These are phyloP conservation scores for Synanthedon andrenaeformis DNA, from an alignment of 2,888 invertebrate genomes.

Conservation along the genomic window DNA sequence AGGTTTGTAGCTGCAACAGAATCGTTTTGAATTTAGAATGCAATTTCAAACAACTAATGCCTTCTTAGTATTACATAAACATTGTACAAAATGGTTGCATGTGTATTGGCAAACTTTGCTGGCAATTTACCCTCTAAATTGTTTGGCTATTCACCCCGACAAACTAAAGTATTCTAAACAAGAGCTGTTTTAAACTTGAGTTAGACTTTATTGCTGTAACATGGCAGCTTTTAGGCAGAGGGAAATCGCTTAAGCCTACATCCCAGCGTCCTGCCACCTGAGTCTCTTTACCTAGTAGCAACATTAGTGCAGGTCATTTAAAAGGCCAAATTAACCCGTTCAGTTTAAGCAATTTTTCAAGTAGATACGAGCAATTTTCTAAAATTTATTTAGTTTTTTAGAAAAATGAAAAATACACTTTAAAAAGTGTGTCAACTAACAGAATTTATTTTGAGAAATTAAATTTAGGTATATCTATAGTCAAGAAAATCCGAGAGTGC, in stretches of 20 bases:
- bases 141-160: background rate
- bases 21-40: no score
- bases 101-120: background rate
- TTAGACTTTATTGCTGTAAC: conserved; percentile 37
- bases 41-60: background rate
- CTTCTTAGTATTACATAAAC: background rate
- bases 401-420: background rate
- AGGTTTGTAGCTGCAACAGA: no score
- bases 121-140: background rate
- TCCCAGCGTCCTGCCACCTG: conserved; percentile 44
- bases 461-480: no score
- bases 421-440: background rate
- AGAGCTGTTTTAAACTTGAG: conserved; percentile 19
- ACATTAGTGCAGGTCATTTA: conserved; percentile 20
- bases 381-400: no score
- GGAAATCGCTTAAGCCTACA: conserved; percentile 51
- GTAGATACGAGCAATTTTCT: no score
- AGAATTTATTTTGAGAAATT: no score
- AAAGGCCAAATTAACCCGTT: no score
- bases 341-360: no score
- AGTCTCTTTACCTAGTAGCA: conserved; percentile 31
- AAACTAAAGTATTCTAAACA: conserved; percentile 6
- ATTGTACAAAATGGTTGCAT: background rate
- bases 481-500: no score
- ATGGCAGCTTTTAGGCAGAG: conserved; percentile 28